Conservation (phyloP, 2,888 invertebrate species). For the Terebella lapidaria region DNA sequence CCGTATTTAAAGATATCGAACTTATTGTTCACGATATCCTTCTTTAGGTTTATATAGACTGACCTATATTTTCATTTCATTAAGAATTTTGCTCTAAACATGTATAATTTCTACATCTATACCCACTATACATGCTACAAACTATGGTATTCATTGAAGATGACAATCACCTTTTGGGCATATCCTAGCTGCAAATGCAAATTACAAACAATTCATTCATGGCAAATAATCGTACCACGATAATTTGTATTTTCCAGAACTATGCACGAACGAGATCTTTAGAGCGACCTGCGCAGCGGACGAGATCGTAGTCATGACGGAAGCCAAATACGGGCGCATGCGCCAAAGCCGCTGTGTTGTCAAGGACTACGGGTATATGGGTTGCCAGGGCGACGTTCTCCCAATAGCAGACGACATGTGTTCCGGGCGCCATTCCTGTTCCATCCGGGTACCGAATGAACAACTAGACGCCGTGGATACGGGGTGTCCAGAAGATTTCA, state of each 20-base stretch:
- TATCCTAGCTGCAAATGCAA: too few species aligned
- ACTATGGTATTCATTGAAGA: too few species aligned
- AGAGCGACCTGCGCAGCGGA: neutral
- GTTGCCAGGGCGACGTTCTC: conserved; percentile 14
- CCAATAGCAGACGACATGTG: neutral
- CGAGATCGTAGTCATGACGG: neutral
- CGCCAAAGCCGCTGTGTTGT: neutral
- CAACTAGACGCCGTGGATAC: conserved; percentile 12
- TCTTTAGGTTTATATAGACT: too few species aligned
- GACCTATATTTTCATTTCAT: too few species aligned
- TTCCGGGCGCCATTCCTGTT: conserved; percentile 11
- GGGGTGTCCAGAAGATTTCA: conserved; percentile 18
- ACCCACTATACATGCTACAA: too few species aligned
- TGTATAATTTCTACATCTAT: too few species aligned
- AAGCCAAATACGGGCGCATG: neutral
- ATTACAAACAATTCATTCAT: too few species aligned
- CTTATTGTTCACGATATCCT: too few species aligned
- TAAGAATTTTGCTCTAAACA: too few species aligned
- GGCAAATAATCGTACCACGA: too few species aligned
- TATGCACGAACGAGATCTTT: neutral
- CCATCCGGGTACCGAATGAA: conserved; percentile 9
- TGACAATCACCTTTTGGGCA: too few species aligned
- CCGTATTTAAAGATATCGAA: too few species aligned
- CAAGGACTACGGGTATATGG: conserved; percentile 6
- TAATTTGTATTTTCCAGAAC: conserved; percentile 1